Conservation (phyloP, 2,888 invertebrate genomes). For the Hirtodrosophila trivittata region DNA sequence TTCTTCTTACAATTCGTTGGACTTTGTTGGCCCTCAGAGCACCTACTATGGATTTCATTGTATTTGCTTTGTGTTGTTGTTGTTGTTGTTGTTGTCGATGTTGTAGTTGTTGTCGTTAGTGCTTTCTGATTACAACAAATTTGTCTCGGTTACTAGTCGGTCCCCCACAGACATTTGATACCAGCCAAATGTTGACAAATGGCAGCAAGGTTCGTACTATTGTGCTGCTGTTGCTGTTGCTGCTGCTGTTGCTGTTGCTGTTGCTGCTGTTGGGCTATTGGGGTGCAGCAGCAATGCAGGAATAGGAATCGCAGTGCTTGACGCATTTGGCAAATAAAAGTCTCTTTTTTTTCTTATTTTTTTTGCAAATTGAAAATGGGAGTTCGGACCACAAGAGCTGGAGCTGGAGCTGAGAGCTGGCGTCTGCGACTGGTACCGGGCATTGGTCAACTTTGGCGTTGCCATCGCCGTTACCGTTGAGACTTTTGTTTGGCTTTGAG, state of each 20-base stretch:
- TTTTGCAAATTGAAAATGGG: constrained; percentile 46
- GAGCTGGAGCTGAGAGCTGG: constrained; percentile 1
- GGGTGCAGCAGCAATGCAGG: constrained; percentile 37
- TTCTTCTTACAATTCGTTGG: constrained; percentile 10
- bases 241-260: constrained; percentile 21
- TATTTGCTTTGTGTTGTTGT: constrained; percentile 11
- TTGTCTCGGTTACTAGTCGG: constrained; percentile 58
- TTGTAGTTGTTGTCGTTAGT: constrained; percentile 49
- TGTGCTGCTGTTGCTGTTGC: constrained; percentile 14
- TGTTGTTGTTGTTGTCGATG: constrained; percentile 16
- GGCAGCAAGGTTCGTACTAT: constrained; percentile 37
- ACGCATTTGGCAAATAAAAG: constrained; percentile 59
- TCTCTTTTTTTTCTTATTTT: constrained; percentile 11
- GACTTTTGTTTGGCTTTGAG: constrained; percentile 53
- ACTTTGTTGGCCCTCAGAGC: constrained; percentile 27
- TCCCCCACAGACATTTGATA: constrained; percentile 63
- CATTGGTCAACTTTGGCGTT: constrained; percentile 42
- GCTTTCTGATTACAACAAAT: constrained; percentile 64
- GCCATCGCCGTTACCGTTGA: constrained; percentile 5
- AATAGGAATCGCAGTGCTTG: constrained; percentile 47
- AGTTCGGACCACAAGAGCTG: constrained; percentile 14
- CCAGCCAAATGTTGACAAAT: constrained; percentile 63
- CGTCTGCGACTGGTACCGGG: constrained; percentile 11
- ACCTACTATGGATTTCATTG: constrained; percentile 22
- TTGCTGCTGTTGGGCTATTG: constrained; percentile 24